Evolutionary conservation across 2,113 vertebrate species (phyloP).

Genomic region (Chamaetylas fuelleborni): DNA sequence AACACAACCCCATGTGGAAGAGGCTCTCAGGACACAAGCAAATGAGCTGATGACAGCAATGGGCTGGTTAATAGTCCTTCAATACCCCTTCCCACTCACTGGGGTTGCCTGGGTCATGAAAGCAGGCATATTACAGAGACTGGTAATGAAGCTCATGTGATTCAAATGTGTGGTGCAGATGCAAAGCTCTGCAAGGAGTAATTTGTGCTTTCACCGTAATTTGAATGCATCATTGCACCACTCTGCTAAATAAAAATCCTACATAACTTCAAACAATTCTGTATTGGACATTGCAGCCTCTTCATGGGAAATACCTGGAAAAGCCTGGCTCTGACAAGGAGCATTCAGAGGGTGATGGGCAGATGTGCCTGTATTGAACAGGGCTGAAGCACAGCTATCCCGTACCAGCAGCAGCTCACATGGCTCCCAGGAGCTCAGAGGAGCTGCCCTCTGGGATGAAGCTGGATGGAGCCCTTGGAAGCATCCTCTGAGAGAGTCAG

Average conservation of each 20-base stretch:
- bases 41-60: background rate
- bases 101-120: background rate
- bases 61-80: background rate
- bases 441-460: background rate
- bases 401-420: background rate
- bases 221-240: background rate
- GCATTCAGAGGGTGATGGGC: background rate
- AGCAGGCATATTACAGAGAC: background rate
- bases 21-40: background rate
- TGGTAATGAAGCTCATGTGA: background rate
- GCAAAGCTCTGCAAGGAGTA: background rate
- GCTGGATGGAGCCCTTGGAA: background rate
- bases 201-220: background rate
- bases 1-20: background rate
- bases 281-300: background rate
- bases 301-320: background rate
- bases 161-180: background rate
- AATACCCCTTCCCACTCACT: background rate
- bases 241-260: background rate
- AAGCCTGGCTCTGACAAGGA: background rate
- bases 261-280: background rate
- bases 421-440: background rate
- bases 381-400: background rate
- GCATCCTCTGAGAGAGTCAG: background rate
- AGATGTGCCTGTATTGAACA: background rate